Conservation (phyloP, 2,888 invertebrate species). For the Lacanobia wlatinum region DNA sequence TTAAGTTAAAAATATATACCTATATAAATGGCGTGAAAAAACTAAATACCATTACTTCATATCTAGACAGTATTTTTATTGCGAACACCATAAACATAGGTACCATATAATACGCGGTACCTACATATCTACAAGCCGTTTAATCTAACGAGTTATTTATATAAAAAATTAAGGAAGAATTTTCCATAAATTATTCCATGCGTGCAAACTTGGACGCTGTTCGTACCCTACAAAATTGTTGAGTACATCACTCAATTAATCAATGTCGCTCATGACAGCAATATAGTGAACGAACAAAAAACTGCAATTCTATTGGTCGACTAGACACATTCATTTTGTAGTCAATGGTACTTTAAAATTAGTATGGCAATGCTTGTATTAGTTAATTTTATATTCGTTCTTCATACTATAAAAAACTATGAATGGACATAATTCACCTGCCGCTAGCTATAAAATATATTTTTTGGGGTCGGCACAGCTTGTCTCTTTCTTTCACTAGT, state of each 20-base stretch:
- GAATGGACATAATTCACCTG: not conserved
- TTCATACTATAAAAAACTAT: not conserved
- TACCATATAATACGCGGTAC: not conserved
- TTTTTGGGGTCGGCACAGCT: not conserved
- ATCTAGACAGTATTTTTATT: too few species aligned
- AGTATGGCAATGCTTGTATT: not conserved
- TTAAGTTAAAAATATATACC: too few species aligned
- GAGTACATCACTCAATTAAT: conserved; percentile 2
- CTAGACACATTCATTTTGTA: not conserved
- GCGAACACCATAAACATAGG: too few species aligned
- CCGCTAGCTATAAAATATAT: not conserved
- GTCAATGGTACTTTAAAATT: not conserved
- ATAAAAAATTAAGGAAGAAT: conserved; percentile 5
- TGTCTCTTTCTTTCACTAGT: not conserved
- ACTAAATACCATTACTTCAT: too few species aligned
- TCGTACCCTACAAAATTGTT: not conserved
- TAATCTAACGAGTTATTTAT: not conserved
- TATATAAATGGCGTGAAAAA: too few species aligned
- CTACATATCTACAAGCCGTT: not conserved
- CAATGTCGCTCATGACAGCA: not conserved
- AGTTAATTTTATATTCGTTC: not conserved
- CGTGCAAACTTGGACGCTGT: conserved; percentile 5
- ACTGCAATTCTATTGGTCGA: not conserved
- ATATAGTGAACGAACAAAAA: conserved; percentile 3
- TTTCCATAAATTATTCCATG: not conserved